These are phyloP conservation scores for Brachionus rotundiformis DNA, from an alignment of 1,140 invertebrate genomes.

Conservation along the genomic window DNA sequence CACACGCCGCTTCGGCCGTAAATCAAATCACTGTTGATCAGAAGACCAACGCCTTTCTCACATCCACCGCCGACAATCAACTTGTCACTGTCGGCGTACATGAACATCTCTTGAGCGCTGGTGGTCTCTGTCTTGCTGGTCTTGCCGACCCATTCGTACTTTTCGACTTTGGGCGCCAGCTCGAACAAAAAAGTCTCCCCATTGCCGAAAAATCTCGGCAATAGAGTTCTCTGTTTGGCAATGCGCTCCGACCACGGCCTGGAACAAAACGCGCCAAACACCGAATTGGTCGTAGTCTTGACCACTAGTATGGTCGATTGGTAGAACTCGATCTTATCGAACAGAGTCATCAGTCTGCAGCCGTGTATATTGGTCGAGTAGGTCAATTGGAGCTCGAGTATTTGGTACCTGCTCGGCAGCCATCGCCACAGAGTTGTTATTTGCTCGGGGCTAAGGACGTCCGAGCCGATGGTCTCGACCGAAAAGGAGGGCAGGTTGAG, in stretches of 20 bases:
- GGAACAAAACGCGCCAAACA: slow-evolving; percentile 50
- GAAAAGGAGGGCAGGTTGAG: slow-evolving; percentile 28
- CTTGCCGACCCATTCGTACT: slow-evolving; percentile 47
- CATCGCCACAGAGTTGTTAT: slow-evolving; percentile 43
- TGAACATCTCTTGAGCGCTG: slow-evolving; percentile 24
- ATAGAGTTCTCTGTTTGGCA: not conserved
- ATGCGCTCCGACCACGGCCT: slow-evolving; percentile 22
- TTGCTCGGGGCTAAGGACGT: slow-evolving; percentile 26
- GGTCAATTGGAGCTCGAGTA: slow-evolving; percentile 26
- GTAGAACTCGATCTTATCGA: slow-evolving; percentile 51
- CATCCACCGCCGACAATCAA: slow-evolving; percentile 38
- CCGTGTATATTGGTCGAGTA: slow-evolving; percentile 50
- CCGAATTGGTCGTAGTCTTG: not conserved
- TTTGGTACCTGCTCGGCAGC: slow-evolving; percentile 22
- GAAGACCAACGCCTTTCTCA: slow-evolving; percentile 22
- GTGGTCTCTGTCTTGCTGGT: not conserved
- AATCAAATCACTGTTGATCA: slow-evolving; percentile 49
- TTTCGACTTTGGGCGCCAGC: not conserved
- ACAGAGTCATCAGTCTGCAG: slow-evolving; percentile 21
- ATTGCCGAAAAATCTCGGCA: slow-evolving; percentile 27
- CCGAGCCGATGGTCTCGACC: slow-evolving; percentile 15
- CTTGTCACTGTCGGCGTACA: slow-evolving; percentile 24
- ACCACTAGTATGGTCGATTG: slow-evolving; percentile 15
- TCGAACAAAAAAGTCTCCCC: slow-evolving; percentile 51
- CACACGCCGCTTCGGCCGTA: slow-evolving; percentile 4